phyloP scores from a whole-genome alignment of 2,888 invertebrate genomes.

The Gastrophysa polygoni region DNA sequence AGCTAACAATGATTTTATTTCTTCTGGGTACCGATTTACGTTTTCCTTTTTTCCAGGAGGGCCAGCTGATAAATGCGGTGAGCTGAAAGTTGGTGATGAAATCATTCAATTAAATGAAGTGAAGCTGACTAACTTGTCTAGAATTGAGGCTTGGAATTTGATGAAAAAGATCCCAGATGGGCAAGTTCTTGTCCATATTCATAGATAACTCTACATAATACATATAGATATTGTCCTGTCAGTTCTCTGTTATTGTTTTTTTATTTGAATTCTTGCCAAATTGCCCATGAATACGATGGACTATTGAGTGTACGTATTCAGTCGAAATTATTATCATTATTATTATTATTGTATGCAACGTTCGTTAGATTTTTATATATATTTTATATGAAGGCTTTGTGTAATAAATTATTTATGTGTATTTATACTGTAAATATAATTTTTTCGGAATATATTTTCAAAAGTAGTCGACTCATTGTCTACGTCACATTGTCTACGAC shows the following conservation, averaged over 20 bases:
- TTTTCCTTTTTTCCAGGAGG: conserved; percentile 67
- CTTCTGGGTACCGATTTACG: background rate
- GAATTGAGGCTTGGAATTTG: conserved; percentile 93
- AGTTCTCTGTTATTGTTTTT: conserved; percentile 6
- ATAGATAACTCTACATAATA: conserved; percentile 34
- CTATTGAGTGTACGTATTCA: conserved; percentile 26
- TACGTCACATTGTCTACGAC: too few relatives aligned
- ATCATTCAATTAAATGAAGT: conserved; percentile 82
- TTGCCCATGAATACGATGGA: conserved; percentile 16
- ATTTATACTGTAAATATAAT: conserved; percentile 24
- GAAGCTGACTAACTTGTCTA: conserved; percentile 82
- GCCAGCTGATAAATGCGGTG: conserved; percentile 85
- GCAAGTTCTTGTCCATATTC: conserved; percentile 55
- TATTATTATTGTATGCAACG: conserved; percentile 27
- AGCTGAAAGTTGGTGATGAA: conserved; percentile 85
- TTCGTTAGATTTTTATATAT: conserved; percentile 45
- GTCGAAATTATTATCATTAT: conserved; percentile 32
- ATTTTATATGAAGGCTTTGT: conserved; percentile 43
- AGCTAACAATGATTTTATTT: too few relatives aligned
- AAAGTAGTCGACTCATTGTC: background rate
- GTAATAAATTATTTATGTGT: conserved; percentile 47
- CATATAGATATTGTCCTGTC: conserved; percentile 7
- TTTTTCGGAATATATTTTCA: conserved; percentile 24
- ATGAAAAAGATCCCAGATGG: conserved; percentile 91
- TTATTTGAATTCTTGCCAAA: conserved; percentile 39